Conservation (phyloP, 37 sponge, comb jelly and placozoan genomes). For the Amphimedon queenslandica region DNA sequence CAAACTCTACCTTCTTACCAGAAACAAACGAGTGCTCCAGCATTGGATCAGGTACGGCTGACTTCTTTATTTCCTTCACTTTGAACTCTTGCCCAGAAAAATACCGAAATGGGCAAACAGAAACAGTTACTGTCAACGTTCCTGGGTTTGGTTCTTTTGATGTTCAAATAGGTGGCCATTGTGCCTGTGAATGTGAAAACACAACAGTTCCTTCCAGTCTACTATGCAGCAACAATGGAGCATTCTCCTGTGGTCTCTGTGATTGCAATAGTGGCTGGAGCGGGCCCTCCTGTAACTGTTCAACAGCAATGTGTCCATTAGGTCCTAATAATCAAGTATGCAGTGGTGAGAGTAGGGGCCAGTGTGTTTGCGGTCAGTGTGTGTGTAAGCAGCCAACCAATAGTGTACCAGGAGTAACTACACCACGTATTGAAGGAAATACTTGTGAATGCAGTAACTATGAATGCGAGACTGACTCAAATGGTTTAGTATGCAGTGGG, state of each 20-base stretch:
- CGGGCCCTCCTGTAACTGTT: background rate
- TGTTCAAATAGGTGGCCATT: background rate
- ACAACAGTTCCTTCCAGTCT: background rate
- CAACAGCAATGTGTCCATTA: background rate
- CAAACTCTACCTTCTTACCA: background rate
- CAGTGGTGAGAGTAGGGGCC: background rate
- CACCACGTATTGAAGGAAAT: background rate
- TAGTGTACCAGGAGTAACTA: background rate
- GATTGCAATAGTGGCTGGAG: constrained; percentile 29
- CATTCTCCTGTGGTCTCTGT: constrained; percentile 31
- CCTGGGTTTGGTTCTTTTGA: constrained; percentile 16
- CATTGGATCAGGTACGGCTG: background rate
- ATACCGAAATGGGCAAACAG: background rate
- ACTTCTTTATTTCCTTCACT: background rate
- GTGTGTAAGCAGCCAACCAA: background rate
- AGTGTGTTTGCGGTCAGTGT: background rate
- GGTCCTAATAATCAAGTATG: constrained; percentile 3
- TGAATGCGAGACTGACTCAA: constrained; percentile 1
- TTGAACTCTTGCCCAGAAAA: background rate
- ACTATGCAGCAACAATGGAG: constrained; percentile 5
- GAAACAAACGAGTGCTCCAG: background rate
- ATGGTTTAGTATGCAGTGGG: constrained; percentile 1
- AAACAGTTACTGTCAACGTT: background rate
- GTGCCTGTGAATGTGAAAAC: constrained; percentile 7
- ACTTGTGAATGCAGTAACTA: background rate